Percentiles rank a stretch among this genome's conserved stretches.
Evolutionary conservation across 2,113 vertebrate species (phyloP).

Genomic region (Baryphthengus martii): DNA sequence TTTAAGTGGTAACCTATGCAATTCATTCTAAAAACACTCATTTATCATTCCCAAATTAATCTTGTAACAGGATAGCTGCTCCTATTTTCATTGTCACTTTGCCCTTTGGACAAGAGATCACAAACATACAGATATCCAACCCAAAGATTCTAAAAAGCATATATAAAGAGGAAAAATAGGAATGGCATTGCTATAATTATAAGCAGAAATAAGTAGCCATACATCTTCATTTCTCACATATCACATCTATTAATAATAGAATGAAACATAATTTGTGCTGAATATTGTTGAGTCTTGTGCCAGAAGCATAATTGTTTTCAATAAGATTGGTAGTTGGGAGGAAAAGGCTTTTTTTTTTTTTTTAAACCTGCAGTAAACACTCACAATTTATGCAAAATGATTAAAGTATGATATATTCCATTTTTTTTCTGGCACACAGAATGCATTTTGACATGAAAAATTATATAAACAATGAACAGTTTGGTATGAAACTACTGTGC

Average conservation of each 20-base stretch:
- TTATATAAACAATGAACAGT: background rate
- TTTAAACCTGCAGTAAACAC: background rate
- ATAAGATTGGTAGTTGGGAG: background rate
- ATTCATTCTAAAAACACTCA: conserved; percentile 66
- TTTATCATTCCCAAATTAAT: conserved; percentile 72
- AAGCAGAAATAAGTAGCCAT: conserved; percentile 59
- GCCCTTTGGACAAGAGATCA: conserved; percentile 50
- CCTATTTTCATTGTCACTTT: conserved; percentile 54
- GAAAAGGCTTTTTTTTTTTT: background rate
- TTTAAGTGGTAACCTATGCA: conserved; percentile 61
- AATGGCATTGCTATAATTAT: conserved; percentile 59
- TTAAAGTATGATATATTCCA: background rate
- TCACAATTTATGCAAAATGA: background rate
- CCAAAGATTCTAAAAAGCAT: background rate
- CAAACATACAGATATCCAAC: conserved; percentile 12
- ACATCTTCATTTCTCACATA: conserved; percentile 68
- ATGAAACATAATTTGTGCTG: conserved; percentile 56
- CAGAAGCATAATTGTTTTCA: conserved; percentile 48
- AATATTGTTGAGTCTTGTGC: conserved; percentile 26
- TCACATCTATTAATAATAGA: conserved; percentile 59
- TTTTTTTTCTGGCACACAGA: background rate
- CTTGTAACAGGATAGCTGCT: conserved; percentile 46
- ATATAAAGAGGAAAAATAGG: conserved; percentile 20
- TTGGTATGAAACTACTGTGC: conserved; percentile 27
- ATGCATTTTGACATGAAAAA: conserved; percentile 27